Conservation (phyloP, 2,113 vertebrate genomes). For the Apistogramma diplotaenia region DNA sequence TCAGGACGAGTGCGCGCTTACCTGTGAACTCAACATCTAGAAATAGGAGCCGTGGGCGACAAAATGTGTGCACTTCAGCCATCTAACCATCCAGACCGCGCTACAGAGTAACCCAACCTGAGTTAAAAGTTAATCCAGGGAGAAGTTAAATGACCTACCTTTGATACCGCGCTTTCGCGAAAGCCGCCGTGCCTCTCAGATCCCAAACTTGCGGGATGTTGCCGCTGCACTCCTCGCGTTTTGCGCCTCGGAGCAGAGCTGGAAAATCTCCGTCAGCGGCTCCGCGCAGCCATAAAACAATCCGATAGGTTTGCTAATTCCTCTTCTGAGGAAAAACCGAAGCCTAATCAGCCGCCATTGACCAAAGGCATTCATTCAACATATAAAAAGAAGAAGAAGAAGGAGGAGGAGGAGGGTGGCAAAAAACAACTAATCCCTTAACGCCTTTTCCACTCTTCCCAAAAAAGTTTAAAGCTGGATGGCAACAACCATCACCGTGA, state of each 20-base stretch:
- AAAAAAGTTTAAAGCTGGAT: constrained; percentile 40
- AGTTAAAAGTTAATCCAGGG: constrained; percentile 66
- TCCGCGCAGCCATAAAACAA: constrained; percentile 31
- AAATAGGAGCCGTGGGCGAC: constrained; percentile 52
- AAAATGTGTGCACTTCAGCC: constrained; percentile 24
- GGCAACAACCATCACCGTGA: constrained; percentile 17
- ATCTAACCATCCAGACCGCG: not conserved
- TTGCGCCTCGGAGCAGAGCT: constrained; percentile 27
- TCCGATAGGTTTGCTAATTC: constrained; percentile 49
- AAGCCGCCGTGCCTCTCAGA: not conserved
- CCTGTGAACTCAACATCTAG: constrained; percentile 71
- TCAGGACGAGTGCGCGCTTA: constrained; percentile 50
- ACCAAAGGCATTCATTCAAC: constrained; percentile 12
- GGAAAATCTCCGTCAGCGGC: constrained; percentile 29
- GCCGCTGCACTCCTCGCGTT: constrained; percentile 65
- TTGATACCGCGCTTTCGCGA: constrained; percentile 2
- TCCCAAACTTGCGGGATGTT: constrained; percentile 63
- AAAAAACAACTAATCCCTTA: constrained; percentile 11
- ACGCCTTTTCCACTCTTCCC: not conserved
- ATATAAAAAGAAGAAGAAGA: not conserved
- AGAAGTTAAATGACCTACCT: constrained; percentile 54
- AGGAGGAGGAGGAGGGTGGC: not conserved
- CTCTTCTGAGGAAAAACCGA: not conserved
- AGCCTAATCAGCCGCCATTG: constrained; percentile 4
- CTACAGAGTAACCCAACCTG: constrained; percentile 46